Evolutionary conservation across 2,888 invertebrate species (phyloP), one percentile per base, ranked within the genome.

Genomic region (Anarsia innoxiella): DNA sequence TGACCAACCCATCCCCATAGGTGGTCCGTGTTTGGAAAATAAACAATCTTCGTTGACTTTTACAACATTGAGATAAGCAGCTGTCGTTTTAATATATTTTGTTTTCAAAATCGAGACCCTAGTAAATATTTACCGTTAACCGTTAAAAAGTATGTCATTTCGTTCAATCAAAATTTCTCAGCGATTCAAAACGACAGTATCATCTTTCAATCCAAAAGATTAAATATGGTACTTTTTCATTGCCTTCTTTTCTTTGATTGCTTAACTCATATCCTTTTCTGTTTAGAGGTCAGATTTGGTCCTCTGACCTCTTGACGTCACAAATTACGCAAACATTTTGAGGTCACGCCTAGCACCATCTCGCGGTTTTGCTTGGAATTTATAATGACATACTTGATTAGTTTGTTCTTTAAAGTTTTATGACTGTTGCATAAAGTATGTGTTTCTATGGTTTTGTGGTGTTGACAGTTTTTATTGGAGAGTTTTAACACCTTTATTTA

Each of bases 251-350:
- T 9, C 3, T 25, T 25, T 25, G n/a, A 3, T 25, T 25, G 4
- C 2, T n/a, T 25, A 25, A 4, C 25, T 9, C 4, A 4, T 4
- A n/a, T 25, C 25, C n/a, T n/a, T 4, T 25, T 9, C n/a, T 9
- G n/a, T 9, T 25, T 19, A 25, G 25, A 25, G 25, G 27, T 27
- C 27, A 12, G 12, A n/a, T n/a, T n/a, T 27, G 11, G 5, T 11
- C 14, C 5, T 30, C 25, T 33, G 33, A 26, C 33, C 26, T 28
- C 8, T 12, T 28, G 28, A 35, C 35, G 35, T 14, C 13, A 12
- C 27, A 8, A 3, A 14, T 23, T 26, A 23, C 28, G 30, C 36
- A 33, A 33, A 10, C 10, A 10, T 9, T 15, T 25, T 12, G 33
- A 11, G 33, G 33, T 33, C 26, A 26, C n/a, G n/a, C 5, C n/a